Base-by-base conservation (phyloP, 1,140 invertebrate species). In the Drosophila serrata region DNA sequence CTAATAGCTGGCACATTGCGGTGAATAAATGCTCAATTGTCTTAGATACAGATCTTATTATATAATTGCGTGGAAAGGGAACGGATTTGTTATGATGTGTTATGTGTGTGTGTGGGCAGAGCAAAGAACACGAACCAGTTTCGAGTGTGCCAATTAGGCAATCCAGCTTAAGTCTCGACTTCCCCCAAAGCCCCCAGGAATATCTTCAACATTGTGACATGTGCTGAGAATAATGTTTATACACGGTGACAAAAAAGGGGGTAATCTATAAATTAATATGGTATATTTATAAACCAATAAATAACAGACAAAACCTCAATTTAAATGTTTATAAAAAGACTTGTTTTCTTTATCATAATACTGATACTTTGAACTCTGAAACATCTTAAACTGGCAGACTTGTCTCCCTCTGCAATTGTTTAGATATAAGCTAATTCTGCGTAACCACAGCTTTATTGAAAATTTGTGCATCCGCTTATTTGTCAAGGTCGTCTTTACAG, bases 71-170 rank as follows among this genome's bases (percentile, higher is more conserved):
- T 62, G 37, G 58, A 35, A 51, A 62, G 37, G 31, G 42, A 45
- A 65, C 48, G 35, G 35, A 42, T 15, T 31, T 31, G 60, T 0
- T 22, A 3, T 53, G 22, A 62, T 64, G 37, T 8, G n/a, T 58
- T 27, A 8, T 57, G 29, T 29, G 51, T 37, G 59, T 64, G 55
- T 33, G 72, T 75, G 60, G 61, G 74, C 24, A 1, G 60, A 1
- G 27, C 27, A 60, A 31, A 63, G 61, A 67, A 75, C 42, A 43
- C 61, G 61, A 77, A 75, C 74, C 72, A 76, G 56, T 75, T 76
- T 77, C 75, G 49, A 77, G 75, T 77, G 73, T 22, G 37, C 73
- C 72, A 76, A 77, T 75, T 75, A 76, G 74, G 56, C 53, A 57
- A 45, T 40, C 22, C 42, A 65, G 51, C 57, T 49, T 29, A 68